phyloP scores from a whole-genome alignment of 35 echinoderm and acorn worm species.

The Apostichopus parvimensis region DNA sequence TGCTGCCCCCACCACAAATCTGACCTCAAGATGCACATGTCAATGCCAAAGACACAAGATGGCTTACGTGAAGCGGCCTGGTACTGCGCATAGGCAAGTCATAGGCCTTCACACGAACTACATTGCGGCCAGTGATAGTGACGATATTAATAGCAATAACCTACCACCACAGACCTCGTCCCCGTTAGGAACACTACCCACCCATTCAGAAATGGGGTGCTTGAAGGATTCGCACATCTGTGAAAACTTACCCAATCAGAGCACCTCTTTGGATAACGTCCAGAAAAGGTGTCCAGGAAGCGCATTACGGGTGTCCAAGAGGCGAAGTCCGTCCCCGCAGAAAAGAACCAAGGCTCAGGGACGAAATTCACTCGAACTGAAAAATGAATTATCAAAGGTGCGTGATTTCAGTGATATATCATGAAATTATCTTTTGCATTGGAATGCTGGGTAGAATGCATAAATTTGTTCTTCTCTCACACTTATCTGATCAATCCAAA shows the following conservation, averaged over 20 bases:
- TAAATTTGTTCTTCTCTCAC: no score
- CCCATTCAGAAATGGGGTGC: constrained; percentile 52
- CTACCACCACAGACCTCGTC: constrained; percentile 32
- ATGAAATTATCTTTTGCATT: no score
- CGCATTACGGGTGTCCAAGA: constrained; percentile 27
- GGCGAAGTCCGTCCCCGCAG: constrained; percentile 59
- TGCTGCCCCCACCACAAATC: constrained; percentile 26
- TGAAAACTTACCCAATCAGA: constrained; percentile 55
- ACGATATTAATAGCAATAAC: constrained; percentile 93
- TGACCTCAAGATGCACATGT: constrained; percentile 41
- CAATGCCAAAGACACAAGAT: constrained; percentile 51
- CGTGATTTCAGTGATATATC: not conserved
- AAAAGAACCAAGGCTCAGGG: constrained; percentile 60
- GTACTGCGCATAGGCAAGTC: constrained; percentile 43
- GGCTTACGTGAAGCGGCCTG: constrained; percentile 34
- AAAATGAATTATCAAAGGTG: constrained; percentile 58
- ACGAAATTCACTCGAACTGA: constrained; percentile 45
- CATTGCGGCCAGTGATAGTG: constrained; percentile 71
- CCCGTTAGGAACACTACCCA: constrained; percentile 17
- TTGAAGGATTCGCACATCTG: constrained; percentile 60
- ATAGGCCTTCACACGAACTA: constrained; percentile 31
- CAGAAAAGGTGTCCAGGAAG: constrained; percentile 58
- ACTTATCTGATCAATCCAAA: no score
- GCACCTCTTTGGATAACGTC: constrained; percentile 11
- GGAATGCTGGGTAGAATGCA: no score